Conservation (phyloP, 2,797 vertebrate species). For the Squalus acanthias region DNA sequence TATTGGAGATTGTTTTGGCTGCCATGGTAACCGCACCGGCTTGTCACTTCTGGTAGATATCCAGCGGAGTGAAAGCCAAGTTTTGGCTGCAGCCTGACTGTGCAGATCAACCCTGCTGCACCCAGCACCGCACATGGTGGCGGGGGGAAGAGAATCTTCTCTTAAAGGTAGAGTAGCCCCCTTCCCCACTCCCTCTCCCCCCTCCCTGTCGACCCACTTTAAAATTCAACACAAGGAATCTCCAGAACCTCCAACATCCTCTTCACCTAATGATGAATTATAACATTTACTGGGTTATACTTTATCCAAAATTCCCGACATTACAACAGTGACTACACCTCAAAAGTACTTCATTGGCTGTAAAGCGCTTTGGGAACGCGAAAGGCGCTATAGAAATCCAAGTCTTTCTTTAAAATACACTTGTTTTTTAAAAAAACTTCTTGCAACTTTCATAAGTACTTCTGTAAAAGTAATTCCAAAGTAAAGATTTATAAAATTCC, state of each 20-base stretch:
- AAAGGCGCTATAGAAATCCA: no score
- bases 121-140: background rate
- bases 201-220: background rate
- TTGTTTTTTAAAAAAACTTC: background rate
- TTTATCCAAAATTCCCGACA: background rate
- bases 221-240: conserved; percentile 39
- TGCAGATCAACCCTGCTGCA: background rate
- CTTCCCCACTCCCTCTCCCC: background rate
- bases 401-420: background rate
- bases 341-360: no score
- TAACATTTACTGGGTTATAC: conserved; percentile 40
- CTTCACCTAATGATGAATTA: conserved; percentile 41
- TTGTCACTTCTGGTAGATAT: background rate
- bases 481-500: background rate
- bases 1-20: conserved; percentile 17
- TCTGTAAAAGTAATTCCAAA: background rate
- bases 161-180: background rate
- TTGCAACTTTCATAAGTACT: background rate
- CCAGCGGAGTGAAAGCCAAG: background rate
- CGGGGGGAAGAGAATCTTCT: background rate
- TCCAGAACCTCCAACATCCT: conserved; percentile 2
- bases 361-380: no score
- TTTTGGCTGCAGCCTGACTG: background rate
- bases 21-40: conserved; percentile 11
- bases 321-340: no score